These are phyloP conservation scores for Athene cunicularia DNA, from an alignment of 2,113 vertebrate species.

Conservation along the genomic window DNA sequence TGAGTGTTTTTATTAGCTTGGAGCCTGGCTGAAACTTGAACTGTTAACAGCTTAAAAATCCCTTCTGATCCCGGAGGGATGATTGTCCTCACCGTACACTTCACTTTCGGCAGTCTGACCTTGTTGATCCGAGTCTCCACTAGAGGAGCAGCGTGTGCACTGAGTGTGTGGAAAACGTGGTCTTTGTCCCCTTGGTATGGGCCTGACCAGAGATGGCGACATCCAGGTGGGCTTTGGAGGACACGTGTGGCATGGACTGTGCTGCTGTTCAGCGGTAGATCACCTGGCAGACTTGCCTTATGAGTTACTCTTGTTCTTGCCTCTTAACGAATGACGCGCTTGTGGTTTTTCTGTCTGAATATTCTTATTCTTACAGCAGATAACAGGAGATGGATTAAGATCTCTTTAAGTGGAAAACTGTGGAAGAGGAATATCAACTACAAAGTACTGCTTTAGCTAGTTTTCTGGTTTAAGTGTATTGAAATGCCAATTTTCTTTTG, in stretches of 20 bases:
- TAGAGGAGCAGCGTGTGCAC: not conserved
- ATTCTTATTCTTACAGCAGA: not conserved
- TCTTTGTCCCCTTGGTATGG: not conserved
- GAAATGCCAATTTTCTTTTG: not conserved
- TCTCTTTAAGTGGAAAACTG: not conserved
- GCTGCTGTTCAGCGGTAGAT: not conserved
- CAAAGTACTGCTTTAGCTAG: not conserved
- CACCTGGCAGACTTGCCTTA: rapidly evolving
- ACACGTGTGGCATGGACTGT: too few relatives aligned
- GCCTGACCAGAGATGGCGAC: too few relatives aligned
- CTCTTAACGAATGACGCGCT: not conserved
- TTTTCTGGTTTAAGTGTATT: not conserved
- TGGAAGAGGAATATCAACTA: not conserved
- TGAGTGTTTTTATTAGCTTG: not conserved
- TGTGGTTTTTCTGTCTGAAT: not conserved
- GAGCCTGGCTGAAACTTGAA: not conserved
- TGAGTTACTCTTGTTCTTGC: not conserved
- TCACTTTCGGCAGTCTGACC: not conserved
- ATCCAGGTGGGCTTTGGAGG: not conserved
- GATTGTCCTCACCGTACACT: not conserved
- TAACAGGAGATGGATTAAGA: not conserved
- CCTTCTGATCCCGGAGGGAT: not conserved
- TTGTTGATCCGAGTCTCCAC: not conserved
- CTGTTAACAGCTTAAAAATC: not conserved
- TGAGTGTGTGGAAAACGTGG: not conserved